Percentiles rank a stretch among this genome's conserved stretches.
Evolutionary conservation across 2,113 vertebrate genomes (phyloP).

Genomic region (Grammomys surdaster): DNA sequence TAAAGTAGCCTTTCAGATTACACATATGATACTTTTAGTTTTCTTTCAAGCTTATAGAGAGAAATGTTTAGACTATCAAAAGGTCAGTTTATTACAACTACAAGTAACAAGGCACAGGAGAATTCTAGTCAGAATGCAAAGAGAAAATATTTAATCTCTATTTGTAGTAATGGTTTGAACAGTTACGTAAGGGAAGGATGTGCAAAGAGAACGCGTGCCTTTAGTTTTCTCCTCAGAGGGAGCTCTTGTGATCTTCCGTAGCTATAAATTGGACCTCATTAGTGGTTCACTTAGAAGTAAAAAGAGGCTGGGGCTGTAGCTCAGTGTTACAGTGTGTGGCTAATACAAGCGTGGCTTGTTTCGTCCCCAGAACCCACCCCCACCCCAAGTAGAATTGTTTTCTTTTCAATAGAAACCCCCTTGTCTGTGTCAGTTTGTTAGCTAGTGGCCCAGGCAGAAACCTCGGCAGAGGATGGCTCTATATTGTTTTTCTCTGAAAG

Average conservation of each 20-base stretch:
- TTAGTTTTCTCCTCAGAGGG: slow-evolving; percentile 60
- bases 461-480: slow-evolving; percentile 28
- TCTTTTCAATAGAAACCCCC: background rate
- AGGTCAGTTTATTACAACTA: slow-evolving; percentile 58
- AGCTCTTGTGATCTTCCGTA: background rate
- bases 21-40: slow-evolving; percentile 43
- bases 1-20: slow-evolving; percentile 62
- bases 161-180: slow-evolving; percentile 31
- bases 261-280: slow-evolving; percentile 54
- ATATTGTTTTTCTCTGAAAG: slow-evolving; percentile 66
- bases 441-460: slow-evolving; percentile 35
- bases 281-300: slow-evolving; percentile 59
- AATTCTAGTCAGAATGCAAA: slow-evolving; percentile 57
- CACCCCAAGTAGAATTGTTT: background rate
- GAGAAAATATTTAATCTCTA: slow-evolving; percentile 58
- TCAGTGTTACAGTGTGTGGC: background rate
- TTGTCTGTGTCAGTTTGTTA: slow-evolving; percentile 55
- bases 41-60: slow-evolving; percentile 56
- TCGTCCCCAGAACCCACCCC: background rate
- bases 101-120: slow-evolving; percentile 52
- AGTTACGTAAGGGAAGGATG: slow-evolving; percentile 47
- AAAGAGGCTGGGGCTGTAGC: background rate
- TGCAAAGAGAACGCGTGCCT: slow-evolving; percentile 26
- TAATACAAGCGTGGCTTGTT: background rate
- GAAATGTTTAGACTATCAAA: slow-evolving; percentile 61